Percentiles rank a stretch among this genome's conserved stretches.
Conservation (phyloP, 2,113 vertebrate genomes). For the Bufo bufo region DNA sequence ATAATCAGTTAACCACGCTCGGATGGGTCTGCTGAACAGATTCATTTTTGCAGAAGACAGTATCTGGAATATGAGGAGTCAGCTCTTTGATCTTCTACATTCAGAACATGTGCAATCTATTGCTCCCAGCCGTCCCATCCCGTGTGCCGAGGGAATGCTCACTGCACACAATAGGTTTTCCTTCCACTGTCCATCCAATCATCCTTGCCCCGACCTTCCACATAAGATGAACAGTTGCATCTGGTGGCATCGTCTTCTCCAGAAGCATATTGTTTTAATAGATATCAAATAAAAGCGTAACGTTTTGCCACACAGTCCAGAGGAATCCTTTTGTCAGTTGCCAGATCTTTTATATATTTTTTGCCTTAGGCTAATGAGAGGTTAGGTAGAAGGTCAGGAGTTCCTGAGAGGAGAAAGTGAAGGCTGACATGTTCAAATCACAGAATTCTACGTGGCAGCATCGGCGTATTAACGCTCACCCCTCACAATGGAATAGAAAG, state of each 20-base stretch:
- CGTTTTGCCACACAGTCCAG: slow-evolving; percentile 44
- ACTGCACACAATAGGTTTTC: slow-evolving; percentile 56
- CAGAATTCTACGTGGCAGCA: slow-evolving; percentile 23
- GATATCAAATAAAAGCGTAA: slow-evolving; percentile 50
- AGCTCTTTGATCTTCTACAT: slow-evolving; percentile 65
- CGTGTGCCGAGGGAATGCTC: slow-evolving; percentile 61
- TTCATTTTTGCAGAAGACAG: slow-evolving; percentile 61
- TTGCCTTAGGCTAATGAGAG: slow-evolving; percentile 42
- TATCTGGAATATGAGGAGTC: slow-evolving; percentile 64
- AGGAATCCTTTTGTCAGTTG: slow-evolving; percentile 20
- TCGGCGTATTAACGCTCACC: background rate
- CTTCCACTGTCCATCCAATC: slow-evolving; percentile 12
- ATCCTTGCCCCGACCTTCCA: background rate
- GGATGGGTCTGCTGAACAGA: slow-evolving; percentile 72
- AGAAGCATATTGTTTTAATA: slow-evolving; percentile 60
- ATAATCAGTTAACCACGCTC: background rate
- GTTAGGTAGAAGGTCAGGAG: slow-evolving; percentile 33
- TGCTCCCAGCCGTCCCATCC: slow-evolving; percentile 17
- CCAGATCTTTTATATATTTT: slow-evolving; percentile 28
- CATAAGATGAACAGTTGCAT: slow-evolving; percentile 7
- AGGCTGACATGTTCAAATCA: background rate
- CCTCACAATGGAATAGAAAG: background rate
- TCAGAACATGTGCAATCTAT: slow-evolving; percentile 39
- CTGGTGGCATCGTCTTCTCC: background rate
- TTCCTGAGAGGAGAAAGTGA: background rate